Evolutionary conservation across 2,797 vertebrate genomes (phyloP).

Genomic region (Leptatherina wallacei): DNA sequence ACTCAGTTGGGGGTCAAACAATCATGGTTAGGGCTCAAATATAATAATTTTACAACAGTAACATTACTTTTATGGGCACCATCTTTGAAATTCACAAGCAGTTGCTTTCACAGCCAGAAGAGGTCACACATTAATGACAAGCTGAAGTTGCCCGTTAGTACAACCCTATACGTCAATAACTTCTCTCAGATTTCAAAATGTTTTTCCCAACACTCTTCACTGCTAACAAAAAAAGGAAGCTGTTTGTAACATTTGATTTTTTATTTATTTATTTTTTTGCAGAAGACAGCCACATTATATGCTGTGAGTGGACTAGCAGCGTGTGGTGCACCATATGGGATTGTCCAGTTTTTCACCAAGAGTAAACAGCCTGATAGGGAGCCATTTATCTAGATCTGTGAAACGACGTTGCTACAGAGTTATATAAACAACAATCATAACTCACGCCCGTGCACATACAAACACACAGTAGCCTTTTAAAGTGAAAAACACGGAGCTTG

Average conservation of each 20-base stretch:
- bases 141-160: background rate
- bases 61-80: background rate
- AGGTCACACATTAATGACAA: too few relatives aligned
- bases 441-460: constrained; percentile 34
- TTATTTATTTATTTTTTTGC: background rate
- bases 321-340: constrained; percentile 52
- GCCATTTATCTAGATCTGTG: constrained; percentile 70
- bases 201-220: background rate
- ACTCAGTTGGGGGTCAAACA: background rate
- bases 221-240: background rate
- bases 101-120: background rate
- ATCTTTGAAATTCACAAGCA: background rate
- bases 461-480: constrained; percentile 28
- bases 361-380: constrained; percentile 58
- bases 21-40: background rate
- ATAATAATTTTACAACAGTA: background rate
- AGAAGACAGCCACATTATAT: constrained; percentile 9
- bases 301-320: constrained; percentile 21
- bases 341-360: constrained; percentile 52
- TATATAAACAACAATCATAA: constrained; percentile 68
- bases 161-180: background rate
- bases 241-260: background rate
- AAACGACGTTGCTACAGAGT: constrained; percentile 60
- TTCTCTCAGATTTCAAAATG: background rate
- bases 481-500: constrained; percentile 59